Conservation (phyloP, 2,797 vertebrate genomes). For the Atherinosoma microstoma region DNA sequence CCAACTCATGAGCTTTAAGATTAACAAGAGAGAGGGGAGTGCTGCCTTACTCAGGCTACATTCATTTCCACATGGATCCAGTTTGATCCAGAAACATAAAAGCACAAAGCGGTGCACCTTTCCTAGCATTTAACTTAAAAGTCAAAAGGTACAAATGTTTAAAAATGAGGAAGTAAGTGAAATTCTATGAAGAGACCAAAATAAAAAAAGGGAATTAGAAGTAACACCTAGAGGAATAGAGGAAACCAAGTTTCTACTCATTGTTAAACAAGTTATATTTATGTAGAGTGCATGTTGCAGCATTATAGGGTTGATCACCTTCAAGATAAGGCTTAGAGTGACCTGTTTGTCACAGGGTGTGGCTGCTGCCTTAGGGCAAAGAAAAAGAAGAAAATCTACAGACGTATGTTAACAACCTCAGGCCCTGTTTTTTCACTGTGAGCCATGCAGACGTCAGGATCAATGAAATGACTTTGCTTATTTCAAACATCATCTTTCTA, state of each 20-base stretch:
- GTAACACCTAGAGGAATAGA: not conserved
- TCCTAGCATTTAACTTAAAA: not conserved
- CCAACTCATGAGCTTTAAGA: constrained; percentile 19
- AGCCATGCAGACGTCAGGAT: not conserved
- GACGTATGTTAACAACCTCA: not conserved
- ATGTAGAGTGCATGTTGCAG: not conserved
- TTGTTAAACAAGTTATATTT: not conserved
- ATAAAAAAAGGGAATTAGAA: not conserved
- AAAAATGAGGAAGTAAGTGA: not conserved
- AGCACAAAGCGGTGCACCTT: not conserved
- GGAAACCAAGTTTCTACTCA: not conserved
- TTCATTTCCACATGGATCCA: constrained; percentile 26
- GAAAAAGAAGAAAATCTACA: constrained; percentile 17
- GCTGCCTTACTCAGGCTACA: constrained; percentile 7
- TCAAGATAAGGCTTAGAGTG: constrained; percentile 39
- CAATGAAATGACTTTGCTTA: not conserved
- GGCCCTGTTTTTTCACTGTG: constrained; percentile 28
- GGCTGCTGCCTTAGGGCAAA: constrained; percentile 20
- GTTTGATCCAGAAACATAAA: constrained; percentile 17
- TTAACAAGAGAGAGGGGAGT: constrained; percentile 26
- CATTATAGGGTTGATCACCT: constrained; percentile 32
- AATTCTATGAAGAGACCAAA: not conserved
- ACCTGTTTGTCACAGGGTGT: constrained; percentile 52
- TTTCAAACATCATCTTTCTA: not conserved
- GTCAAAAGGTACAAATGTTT: not conserved